Conservation (phyloP, 2,888 invertebrate species). For the Melanostoma mellinum region DNA sequence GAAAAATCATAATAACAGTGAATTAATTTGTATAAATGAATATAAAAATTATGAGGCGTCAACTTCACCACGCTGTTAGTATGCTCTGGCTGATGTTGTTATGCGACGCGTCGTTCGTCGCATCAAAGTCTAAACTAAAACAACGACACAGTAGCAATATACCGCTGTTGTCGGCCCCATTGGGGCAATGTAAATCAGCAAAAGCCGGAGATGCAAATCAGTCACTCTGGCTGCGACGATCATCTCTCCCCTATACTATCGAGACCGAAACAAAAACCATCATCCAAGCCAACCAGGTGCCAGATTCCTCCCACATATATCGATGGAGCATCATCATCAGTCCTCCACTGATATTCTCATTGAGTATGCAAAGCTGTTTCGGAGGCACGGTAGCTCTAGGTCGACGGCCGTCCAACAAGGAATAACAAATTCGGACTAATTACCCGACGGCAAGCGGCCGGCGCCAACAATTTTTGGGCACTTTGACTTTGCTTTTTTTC, state of each 20-base stretch:
- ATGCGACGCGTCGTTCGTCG: background rate
- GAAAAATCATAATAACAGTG: slow-evolving; percentile 75
- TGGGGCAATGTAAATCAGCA: slow-evolving; percentile 59
- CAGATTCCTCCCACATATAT: slow-evolving; percentile 69
- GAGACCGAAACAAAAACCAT: background rate
- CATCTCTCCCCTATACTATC: slow-evolving; percentile 40
- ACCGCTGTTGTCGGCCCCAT: slow-evolving; percentile 25
- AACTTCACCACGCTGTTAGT: slow-evolving; percentile 15
- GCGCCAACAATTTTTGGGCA: slow-evolving; percentile 53
- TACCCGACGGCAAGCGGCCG: slow-evolving; percentile 42
- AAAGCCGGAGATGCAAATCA: slow-evolving; percentile 67
- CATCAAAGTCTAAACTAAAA: background rate
- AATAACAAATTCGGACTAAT: slow-evolving; percentile 70
- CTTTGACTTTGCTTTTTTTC: slow-evolving; percentile 33
- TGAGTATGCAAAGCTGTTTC: slow-evolving; percentile 61
- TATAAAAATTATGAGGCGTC: slow-evolving; percentile 77
- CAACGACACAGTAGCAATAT: slow-evolving; percentile 13
- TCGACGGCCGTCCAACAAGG: slow-evolving; percentile 60
- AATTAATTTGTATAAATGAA: slow-evolving; percentile 81
- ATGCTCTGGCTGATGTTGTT: background rate
- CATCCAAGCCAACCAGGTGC: slow-evolving; percentile 65
- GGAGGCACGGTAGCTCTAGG: slow-evolving; percentile 35
- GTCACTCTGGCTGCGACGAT: slow-evolving; percentile 47
- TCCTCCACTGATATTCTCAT: slow-evolving; percentile 44
- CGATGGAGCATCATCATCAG: slow-evolving; percentile 49